These are phyloP conservation scores for Chaetodon auriga DNA, from an alignment of 2,113 vertebrate genomes.

Conservation along the genomic window DNA sequence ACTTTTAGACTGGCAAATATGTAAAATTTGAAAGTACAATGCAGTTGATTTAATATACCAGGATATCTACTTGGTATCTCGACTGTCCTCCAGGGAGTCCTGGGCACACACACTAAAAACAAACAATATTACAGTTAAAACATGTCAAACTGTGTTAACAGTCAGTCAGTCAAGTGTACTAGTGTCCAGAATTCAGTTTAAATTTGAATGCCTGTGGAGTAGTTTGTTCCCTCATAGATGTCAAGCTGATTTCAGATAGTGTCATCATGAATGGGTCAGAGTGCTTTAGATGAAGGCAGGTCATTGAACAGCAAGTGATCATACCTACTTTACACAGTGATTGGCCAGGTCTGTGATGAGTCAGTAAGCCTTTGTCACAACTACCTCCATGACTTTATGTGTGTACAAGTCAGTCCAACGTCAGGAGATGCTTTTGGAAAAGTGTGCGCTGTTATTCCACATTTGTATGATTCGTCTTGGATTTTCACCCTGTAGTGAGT, in stretches of 20 bases:
- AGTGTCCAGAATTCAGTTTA: neutral
- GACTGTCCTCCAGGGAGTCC: neutral
- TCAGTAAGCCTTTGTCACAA: neutral
- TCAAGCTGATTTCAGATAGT: too few relatives aligned
- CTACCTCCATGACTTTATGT: neutral
- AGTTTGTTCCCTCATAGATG: neutral
- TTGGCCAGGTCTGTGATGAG: neutral
- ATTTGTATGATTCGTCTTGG: neutral
- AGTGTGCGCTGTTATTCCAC: neutral
- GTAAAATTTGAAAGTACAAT: neutral
- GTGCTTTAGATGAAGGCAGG: neutral
- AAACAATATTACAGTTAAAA: neutral
- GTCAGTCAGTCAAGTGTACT: neutral
- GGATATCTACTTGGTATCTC: neutral
- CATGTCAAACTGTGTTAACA: neutral
- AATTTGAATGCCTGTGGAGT: neutral
- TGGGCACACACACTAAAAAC: neutral
- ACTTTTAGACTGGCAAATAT: neutral
- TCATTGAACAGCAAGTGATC: neutral
- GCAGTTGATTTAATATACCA: neutral
- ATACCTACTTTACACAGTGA: neutral
- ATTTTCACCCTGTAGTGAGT: neutral
- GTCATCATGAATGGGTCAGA: neutral
- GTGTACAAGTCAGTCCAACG: neutral
- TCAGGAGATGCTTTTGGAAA: neutral